These are phyloP conservation scores for Galaxea fascicularis DNA, from an alignment of 92 coral and sea anemone genomes.

Conservation along the genomic window DNA sequence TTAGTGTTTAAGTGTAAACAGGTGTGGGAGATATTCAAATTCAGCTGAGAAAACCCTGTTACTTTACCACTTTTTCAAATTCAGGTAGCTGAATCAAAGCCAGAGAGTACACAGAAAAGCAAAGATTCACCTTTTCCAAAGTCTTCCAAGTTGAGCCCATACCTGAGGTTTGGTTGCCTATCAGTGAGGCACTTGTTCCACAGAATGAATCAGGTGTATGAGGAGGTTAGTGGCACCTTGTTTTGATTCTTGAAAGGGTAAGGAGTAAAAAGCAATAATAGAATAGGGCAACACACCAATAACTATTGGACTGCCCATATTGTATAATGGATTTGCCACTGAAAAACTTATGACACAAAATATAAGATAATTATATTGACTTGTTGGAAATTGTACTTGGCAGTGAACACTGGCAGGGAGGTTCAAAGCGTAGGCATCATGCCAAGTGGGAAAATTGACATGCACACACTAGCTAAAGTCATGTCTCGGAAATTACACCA, in stretches of 20 bases:
- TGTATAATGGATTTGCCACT: too few species aligned
- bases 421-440: too few species aligned
- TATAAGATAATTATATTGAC: too few species aligned
- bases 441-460: too few species aligned
- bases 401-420: too few species aligned
- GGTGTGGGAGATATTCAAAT: too few species aligned
- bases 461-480: too few species aligned
- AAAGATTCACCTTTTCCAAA: conserved; percentile 73
- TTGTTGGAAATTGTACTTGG: too few species aligned
- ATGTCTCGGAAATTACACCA: too few species aligned
- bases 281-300: background rate
- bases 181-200: conserved; percentile 79
- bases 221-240: conserved; percentile 57
- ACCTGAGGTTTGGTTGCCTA: conserved; percentile 90
- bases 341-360: too few species aligned
- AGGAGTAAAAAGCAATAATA: background rate
- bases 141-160: conserved; percentile 88
- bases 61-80: background rate
- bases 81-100: conserved; percentile 46
- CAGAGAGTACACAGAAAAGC: background rate
- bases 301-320: too few species aligned
- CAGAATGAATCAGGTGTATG: conserved; percentile 59
- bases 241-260: background rate
- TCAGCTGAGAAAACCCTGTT: background rate
- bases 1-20: too few species aligned